phyloP scores from a whole-genome alignment of 2,797 vertebrate genomes.

The Austrolebias charrua region DNA sequence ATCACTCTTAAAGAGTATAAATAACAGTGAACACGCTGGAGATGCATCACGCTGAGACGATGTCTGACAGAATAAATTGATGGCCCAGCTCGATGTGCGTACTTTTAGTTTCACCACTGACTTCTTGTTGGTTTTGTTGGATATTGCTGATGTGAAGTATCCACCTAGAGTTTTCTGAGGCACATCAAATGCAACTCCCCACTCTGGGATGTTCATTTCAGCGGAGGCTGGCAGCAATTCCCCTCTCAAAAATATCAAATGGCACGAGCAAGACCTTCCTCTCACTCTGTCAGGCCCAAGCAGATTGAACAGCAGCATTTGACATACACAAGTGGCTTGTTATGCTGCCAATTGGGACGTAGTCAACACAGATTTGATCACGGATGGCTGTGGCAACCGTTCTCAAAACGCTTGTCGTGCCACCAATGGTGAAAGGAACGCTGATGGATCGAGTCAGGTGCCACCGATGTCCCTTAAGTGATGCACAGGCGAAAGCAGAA shows the following conservation, averaged over 20 bases:
- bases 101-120: not conserved
- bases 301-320: constrained; percentile 44
- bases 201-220: constrained; percentile 19
- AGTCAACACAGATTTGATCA: constrained; percentile 55
- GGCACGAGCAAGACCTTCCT: constrained; percentile 20
- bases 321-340: constrained; percentile 29
- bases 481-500: constrained; percentile 55
- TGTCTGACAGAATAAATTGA: not conserved
- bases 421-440: constrained; percentile 31
- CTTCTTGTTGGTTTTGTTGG: not conserved
- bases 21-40: not conserved
- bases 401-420: constrained; percentile 20
- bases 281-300: constrained; percentile 20
- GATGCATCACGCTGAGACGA: not conserved
- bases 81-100: not conserved
- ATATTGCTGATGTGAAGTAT: not conserved
- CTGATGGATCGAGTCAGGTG: constrained; percentile 61
- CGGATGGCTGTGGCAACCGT: constrained; percentile 25
- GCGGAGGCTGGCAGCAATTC: constrained; percentile 2
- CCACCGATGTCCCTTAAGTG: constrained; percentile 48
- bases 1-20: not conserved
- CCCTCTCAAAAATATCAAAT: constrained; percentile 34
- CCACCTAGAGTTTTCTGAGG: not conserved
- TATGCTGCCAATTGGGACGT: constrained; percentile 28
- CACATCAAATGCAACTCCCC: constrained; percentile 3